Evolutionary conservation across 2,113 vertebrate genomes (phyloP).

Genomic region (Plectropomus leopardus): DNA sequence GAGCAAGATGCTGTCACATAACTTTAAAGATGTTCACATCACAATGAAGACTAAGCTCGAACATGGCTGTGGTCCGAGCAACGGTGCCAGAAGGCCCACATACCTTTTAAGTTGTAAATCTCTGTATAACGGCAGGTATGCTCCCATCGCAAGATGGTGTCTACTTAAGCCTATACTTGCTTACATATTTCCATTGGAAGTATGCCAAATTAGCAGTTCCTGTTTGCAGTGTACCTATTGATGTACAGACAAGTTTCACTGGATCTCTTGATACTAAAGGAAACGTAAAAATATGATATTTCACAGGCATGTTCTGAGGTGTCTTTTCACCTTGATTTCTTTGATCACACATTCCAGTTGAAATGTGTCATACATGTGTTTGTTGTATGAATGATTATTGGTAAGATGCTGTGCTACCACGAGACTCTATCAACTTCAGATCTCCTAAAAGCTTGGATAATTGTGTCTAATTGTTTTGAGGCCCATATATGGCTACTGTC

Average conservation of each 20-base stretch:
- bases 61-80: no score
- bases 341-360: background rate
- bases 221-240: background rate
- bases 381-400: background rate
- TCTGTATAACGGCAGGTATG: no score
- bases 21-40: no score
- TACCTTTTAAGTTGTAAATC: no score
- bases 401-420: background rate
- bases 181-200: background rate
- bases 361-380: background rate
- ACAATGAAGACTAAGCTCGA: no score
- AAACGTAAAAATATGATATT: background rate
- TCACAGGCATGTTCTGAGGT: background rate
- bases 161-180: background rate
- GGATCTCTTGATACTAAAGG: no score
- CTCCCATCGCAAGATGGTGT: no score
- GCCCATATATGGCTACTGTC: background rate
- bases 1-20: no score
- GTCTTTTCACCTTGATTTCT: background rate
- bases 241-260: background rate
- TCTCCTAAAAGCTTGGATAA: slow-evolving; percentile 1
- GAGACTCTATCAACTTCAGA: background rate
- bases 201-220: background rate
- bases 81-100: no score
- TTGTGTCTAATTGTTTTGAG: slow-evolving; percentile 7